phyloP scores from a whole-genome alignment of 1,140 invertebrate species.

The Bombus consobrinus region DNA sequence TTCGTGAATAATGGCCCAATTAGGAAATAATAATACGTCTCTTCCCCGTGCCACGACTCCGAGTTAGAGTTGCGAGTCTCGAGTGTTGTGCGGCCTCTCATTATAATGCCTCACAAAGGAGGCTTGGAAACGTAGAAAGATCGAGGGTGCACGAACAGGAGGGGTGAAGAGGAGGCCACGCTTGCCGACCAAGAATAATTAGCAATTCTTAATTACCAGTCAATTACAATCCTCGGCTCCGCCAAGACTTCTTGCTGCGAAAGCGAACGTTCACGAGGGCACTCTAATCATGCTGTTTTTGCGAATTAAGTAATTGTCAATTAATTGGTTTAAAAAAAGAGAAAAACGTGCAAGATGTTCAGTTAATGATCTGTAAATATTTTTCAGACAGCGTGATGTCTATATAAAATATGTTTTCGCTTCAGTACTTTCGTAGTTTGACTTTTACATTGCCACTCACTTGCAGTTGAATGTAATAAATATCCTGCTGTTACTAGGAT shows the following conservation, averaged over 20 bases:
- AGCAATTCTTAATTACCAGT: constrained; percentile 62
- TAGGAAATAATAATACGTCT: constrained; percentile 73
- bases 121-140: constrained; percentile 53
- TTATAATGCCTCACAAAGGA: constrained; percentile 64
- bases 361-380: not conserved
- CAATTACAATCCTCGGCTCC: constrained; percentile 31
- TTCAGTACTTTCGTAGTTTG: too few species aligned
- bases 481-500: too few species aligned
- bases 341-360: too few species aligned
- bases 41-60: constrained; percentile 44
- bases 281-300: constrained; percentile 1
- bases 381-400: not conserved
- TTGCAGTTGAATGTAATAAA: too few species aligned
- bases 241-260: not conserved
- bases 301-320: constrained; percentile 3
- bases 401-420: too few species aligned
- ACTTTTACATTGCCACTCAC: too few species aligned
- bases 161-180: constrained; percentile 1
- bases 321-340: not conserved
- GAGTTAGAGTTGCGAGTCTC: constrained; percentile 62
- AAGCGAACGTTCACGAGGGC: not conserved
- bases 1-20: constrained; percentile 74
- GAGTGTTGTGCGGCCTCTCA: constrained; percentile 65
- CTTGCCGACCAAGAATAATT: constrained; percentile 50
- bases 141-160: constrained; percentile 12